Conservation (phyloP, 2,888 invertebrate genomes). For the Lithophane semibrunnea region DNA sequence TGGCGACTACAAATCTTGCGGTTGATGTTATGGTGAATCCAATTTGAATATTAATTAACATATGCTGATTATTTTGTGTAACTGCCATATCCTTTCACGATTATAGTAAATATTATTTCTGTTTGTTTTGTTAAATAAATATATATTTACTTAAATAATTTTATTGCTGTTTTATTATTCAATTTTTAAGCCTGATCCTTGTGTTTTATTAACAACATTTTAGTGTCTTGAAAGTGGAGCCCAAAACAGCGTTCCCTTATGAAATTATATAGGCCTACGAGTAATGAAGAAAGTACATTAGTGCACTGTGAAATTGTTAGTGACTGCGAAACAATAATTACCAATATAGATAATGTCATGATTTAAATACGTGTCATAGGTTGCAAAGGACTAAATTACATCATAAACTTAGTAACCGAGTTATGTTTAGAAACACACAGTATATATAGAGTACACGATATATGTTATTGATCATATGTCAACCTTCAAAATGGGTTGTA, state of each 20-base stretch:
- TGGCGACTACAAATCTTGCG: conserved; percentile 12
- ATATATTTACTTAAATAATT: conserved; percentile 28
- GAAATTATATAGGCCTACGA: conserved; percentile 9
- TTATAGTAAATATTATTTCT: conserved; percentile 5
- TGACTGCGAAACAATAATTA: conserved; percentile 28
- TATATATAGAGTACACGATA: conserved; percentile 78
- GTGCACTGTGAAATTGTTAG: conserved; percentile 13
- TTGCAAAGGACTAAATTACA: conserved; percentile 68
- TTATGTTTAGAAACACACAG: conserved; percentile 79
- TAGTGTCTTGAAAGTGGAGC: not conserved
- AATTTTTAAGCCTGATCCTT: not conserved
- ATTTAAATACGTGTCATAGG: conserved; percentile 76
- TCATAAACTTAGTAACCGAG: conserved; percentile 76
- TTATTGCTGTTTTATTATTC: conserved; percentile 26
- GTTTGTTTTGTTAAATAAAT: conserved; percentile 34
- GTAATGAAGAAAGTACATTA: not conserved
- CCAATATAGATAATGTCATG: conserved; percentile 18
- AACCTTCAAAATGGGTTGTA: conserved; percentile 76
- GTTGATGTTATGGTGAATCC: not conserved
- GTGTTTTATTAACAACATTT: not conserved
- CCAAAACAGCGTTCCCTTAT: not conserved
- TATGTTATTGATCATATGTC: conserved; percentile 69
- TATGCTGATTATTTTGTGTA: not conserved
- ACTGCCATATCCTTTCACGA: not conserved
- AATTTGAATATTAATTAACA: not conserved